Percentiles rank a stretch among this genome's conserved stretches.
Evolutionary conservation across 2,113 vertebrate species (phyloP).

Genomic region (Sylvia atricapilla): DNA sequence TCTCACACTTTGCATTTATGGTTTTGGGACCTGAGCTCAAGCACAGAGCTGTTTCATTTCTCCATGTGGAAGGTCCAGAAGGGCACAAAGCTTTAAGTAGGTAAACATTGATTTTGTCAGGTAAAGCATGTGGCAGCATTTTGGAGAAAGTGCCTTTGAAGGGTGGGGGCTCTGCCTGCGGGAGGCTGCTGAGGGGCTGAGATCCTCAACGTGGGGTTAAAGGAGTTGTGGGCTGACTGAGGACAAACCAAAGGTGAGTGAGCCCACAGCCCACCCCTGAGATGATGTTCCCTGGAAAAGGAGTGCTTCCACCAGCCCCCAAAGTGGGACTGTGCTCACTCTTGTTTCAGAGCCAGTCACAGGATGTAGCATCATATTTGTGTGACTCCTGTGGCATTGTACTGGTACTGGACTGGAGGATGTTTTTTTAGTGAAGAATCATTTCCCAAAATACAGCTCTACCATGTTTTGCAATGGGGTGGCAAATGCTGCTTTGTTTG

Average conservation of each 20-base stretch:
- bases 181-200: not conserved
- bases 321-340: not conserved
- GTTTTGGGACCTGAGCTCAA: not conserved
- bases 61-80: not conserved
- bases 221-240: not conserved
- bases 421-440: not conserved
- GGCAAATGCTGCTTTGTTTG: slow-evolving; percentile 6
- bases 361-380: not conserved
- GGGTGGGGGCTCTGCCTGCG: not conserved
- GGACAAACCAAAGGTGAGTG: not conserved
- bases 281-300: not conserved
- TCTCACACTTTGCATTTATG: not conserved
- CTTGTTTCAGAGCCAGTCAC: not conserved
- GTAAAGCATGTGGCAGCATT: not conserved
- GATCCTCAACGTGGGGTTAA: not conserved
- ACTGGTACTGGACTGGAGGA: not conserved
- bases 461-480: not conserved
- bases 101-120: not conserved
- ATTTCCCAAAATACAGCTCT: not conserved
- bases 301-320: not conserved
- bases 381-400: not conserved
- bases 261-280: not conserved
- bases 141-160: not conserved
- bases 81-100: not conserved
- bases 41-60: not conserved